These are phyloP conservation scores for Tipula unca DNA, from an alignment of 2,888 invertebrate genomes.

Conservation along the genomic window DNA sequence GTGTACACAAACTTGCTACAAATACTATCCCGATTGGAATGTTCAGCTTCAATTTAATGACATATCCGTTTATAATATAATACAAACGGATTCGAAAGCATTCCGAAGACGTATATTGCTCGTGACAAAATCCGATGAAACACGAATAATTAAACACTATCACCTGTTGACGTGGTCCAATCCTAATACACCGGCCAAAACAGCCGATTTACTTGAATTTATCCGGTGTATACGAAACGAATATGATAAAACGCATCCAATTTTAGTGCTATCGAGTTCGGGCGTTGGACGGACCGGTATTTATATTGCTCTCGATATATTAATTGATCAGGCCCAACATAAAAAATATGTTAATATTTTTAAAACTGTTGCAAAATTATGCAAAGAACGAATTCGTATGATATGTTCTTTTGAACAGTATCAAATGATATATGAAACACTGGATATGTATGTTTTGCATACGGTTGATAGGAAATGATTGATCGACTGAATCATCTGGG, in stretches of 20 bases:
- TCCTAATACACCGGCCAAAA: not conserved
- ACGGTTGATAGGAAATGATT: not conserved
- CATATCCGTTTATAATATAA: not conserved
- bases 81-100: not conserved
- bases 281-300: conserved; percentile 72
- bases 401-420: conserved; percentile 56
- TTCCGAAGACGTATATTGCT: not conserved
- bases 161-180: not conserved
- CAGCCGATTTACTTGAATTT: not conserved
- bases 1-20: not conserved
- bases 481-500: too few species aligned
- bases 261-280: conserved; percentile 42
- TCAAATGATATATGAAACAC: conserved; percentile 28
- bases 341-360: conserved; percentile 57
- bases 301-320: conserved; percentile 59
- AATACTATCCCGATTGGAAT: not conserved
- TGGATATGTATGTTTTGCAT: not conserved
- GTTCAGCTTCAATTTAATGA: not conserved
- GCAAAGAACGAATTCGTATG: conserved; percentile 62
- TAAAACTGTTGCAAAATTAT: conserved; percentile 56
- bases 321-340: conserved; percentile 44
- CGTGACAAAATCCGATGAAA: not conserved
- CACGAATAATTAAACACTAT: not conserved
- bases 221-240: not conserved
- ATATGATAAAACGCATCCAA: not conserved